These are phyloP conservation scores for Azemiops feae DNA, from an alignment of 2,113 vertebrate species.

Conservation along the genomic window DNA sequence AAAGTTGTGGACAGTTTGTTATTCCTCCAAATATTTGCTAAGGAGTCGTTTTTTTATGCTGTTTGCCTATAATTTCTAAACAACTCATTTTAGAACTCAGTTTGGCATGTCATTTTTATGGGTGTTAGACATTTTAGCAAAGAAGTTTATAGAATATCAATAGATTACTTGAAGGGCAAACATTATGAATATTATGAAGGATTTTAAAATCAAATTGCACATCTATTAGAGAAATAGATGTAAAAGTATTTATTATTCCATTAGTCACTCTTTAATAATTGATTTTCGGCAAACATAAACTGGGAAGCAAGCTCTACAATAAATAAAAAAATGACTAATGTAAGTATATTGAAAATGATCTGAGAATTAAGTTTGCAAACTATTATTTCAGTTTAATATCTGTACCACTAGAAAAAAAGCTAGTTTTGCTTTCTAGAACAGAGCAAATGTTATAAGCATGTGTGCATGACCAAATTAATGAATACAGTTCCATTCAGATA, in stretches of 20 bases:
- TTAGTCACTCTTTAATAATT: neutral
- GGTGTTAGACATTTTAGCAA: neutral
- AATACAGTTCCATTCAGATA: neutral
- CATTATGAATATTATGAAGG: conserved; percentile 6
- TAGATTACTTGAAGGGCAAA: conserved; percentile 5
- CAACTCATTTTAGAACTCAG: neutral
- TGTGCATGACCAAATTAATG: neutral
- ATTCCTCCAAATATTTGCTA: neutral
- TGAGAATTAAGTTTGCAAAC: neutral
- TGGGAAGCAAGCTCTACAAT: neutral
- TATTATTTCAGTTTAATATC: neutral
- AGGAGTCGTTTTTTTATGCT: neutral
- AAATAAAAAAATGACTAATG: neutral
- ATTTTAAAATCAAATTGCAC: conserved; percentile 36
- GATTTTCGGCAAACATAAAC: neutral
- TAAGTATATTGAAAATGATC: conserved; percentile 7
- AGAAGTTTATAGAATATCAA: neutral
- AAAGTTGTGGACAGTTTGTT: neutral
- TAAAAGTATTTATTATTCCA: neutral
- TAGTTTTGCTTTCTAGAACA: neutral
- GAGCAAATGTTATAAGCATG: neutral
- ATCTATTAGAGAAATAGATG: conserved; percentile 11
- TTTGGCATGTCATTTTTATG: neutral
- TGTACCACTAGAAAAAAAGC: fast-evolving
- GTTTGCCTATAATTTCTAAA: neutral